These are phyloP conservation scores for Oreonectes daqikongensis DNA, from an alignment of 2,797 vertebrate species.

Conservation along the genomic window DNA sequence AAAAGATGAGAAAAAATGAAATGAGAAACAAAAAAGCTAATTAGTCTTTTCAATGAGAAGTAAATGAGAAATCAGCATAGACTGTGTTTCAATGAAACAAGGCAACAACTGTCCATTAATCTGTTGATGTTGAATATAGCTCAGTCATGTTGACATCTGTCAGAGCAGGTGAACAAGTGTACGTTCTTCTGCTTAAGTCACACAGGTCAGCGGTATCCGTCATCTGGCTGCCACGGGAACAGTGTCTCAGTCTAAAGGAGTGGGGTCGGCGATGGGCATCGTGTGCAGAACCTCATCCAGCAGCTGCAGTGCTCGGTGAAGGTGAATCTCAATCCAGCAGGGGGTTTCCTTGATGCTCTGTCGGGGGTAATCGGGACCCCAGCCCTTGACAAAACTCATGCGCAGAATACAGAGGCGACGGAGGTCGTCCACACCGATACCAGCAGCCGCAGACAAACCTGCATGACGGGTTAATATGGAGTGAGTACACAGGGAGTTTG, in stretches of 20 bases:
- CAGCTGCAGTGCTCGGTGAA: slow-evolving; percentile 94
- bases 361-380: slow-evolving; percentile 94
- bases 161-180: not conserved
- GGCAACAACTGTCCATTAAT: not conserved
- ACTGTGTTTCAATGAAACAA: not conserved
- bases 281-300: slow-evolving; percentile 98
- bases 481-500: not conserved
- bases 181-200: not conserved
- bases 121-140: not conserved
- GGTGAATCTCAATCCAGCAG: slow-evolving; percentile 97
- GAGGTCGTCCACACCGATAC: slow-evolving; percentile 95
- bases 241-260: slow-evolving; percentile 87
- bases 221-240: slow-evolving; percentile 5
- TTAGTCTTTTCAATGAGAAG: not conserved
- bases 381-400: slow-evolving; percentile 98
- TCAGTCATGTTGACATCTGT: not conserved
- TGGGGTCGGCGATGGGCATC: slow-evolving; percentile 96
- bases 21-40: not conserved
- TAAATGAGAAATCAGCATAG: not conserved
- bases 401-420: slow-evolving; percentile 92
- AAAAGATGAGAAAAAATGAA: not conserved
- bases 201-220: slow-evolving; percentile 37
- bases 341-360: slow-evolving; percentile 98
- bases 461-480: not conserved
- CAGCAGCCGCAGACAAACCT: slow-evolving; percentile 94